These are phyloP conservation scores for Chrysaora quinquecirrha DNA, from an alignment of 30 jellyfish, hydroid and myxozoan species.

Conservation along the genomic window DNA sequence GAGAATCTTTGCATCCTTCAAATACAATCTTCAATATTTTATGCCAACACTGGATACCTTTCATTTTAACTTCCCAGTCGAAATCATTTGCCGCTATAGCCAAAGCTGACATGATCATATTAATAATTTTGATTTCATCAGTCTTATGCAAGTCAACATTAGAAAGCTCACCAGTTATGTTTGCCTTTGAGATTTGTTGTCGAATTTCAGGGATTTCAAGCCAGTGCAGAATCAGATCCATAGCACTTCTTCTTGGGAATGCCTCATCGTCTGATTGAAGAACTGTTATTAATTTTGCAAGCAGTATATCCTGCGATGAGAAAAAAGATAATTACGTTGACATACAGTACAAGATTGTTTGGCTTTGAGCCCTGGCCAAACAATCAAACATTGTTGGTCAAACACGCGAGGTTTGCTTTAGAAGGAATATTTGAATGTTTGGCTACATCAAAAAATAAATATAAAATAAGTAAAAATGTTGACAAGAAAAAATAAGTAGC, in stretches of 20 bases:
- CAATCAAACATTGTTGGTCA: too few relatives aligned
- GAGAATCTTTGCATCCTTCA: not conserved
- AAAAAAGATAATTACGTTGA: too few relatives aligned
- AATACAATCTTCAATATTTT: not conserved
- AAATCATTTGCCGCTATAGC: constrained; percentile 26
- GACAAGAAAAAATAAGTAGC: too few relatives aligned
- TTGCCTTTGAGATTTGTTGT: not conserved
- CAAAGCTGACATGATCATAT: constrained; percentile 17
- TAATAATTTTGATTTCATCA: constrained; percentile 2
- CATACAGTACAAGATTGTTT: too few relatives aligned
- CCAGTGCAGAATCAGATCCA: constrained; percentile 47
- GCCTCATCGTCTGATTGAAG: constrained; percentile 59
- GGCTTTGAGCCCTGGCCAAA: too few relatives aligned
- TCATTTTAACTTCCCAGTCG: constrained; percentile 69
- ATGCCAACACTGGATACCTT: constrained; percentile 60
- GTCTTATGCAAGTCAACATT: not conserved
- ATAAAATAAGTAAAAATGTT: too few relatives aligned
- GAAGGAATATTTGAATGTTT: too few relatives aligned
- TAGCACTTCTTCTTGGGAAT: constrained; percentile 44
- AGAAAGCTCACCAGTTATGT: not conserved
- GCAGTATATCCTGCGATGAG: constrained; percentile 16
- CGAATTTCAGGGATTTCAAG: constrained; percentile 2
- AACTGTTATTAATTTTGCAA: constrained; percentile 1
- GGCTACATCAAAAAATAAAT: too few relatives aligned
- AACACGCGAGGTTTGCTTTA: too few relatives aligned